Conservation (phyloP, 1,140 invertebrate genomes). For the Pteromalus puparum region DNA sequence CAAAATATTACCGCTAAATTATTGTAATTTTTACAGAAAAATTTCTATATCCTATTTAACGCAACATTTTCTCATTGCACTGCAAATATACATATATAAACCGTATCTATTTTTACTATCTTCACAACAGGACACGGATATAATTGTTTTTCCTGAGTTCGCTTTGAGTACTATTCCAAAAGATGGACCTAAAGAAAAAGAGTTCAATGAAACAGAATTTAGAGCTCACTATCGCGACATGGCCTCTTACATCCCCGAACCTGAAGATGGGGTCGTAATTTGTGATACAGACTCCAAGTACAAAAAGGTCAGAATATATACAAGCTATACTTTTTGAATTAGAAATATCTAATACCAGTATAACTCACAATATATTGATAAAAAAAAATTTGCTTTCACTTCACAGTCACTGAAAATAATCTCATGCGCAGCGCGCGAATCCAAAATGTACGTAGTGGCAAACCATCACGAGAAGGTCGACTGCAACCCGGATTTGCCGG, state of each 20-base stretch:
- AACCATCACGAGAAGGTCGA: slow-evolving; percentile 82
- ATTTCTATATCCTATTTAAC: too few relatives aligned
- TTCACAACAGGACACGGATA: slow-evolving; percentile 79
- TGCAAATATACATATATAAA: too few relatives aligned
- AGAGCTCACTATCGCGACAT: slow-evolving; percentile 70
- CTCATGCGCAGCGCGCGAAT: slow-evolving; percentile 77
- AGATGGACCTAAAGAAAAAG: slow-evolving; percentile 10
- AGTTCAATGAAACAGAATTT: slow-evolving; percentile 67
- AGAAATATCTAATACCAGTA: too few relatives aligned
- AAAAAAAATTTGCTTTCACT: background rate
- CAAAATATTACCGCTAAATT: too few relatives aligned
- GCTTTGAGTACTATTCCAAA: slow-evolving; percentile 72
- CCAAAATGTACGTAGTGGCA: slow-evolving; percentile 80
- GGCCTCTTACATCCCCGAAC: slow-evolving; percentile 58
- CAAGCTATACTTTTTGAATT: too few relatives aligned
- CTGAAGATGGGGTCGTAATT: slow-evolving; percentile 52
- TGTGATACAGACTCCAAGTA: slow-evolving; percentile 34
- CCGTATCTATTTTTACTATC: too few relatives aligned
- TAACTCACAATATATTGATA: too few relatives aligned
- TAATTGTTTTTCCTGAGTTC: slow-evolving; percentile 90
- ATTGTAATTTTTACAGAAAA: too few relatives aligned
- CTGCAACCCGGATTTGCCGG: slow-evolving; percentile 68
- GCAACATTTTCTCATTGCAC: too few relatives aligned
- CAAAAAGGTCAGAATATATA: too few relatives aligned
- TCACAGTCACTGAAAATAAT: slow-evolving; percentile 70